Percentiles rank a stretch among this genome's conserved stretches.
Conservation (phyloP, 2,888 invertebrate genomes). For the Dolomedes plantarius region DNA sequence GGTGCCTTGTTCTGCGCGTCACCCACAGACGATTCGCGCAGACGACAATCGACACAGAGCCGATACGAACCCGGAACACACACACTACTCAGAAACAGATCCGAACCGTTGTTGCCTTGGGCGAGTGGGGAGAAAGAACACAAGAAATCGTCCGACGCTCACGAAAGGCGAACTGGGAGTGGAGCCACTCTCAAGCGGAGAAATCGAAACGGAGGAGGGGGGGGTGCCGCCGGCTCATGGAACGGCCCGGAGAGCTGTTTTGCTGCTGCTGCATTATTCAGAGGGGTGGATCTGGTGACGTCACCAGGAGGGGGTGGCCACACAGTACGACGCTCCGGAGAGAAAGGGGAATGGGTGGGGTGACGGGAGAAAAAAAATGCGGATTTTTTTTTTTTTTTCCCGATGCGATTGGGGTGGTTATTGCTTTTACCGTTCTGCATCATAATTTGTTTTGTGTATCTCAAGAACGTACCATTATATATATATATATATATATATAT, state of each 20-base stretch:
- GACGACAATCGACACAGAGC: not conserved
- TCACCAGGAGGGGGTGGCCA: conserved; percentile 8
- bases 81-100: not conserved
- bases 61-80: not conserved
- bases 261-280: conserved; percentile 43
- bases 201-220: not conserved
- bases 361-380: not conserved
- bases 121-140: not conserved
- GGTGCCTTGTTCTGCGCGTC: not conserved
- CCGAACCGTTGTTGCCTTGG: too few species aligned
- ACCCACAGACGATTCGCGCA: not conserved
- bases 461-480: too few species aligned
- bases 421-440: too few species aligned
- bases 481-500: too few species aligned
- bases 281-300: conserved; percentile 42
- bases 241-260: conserved; percentile 28
- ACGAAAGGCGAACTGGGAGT: not conserved
- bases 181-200: not conserved
- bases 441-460: too few species aligned
- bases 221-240: conserved; percentile 36
- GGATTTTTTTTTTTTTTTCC: not conserved
- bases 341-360: not conserved
- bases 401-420: too few species aligned
- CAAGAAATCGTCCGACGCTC: not conserved
- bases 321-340: not conserved